A percentile compares a stretch with the other conserved stretches of the same genome.
Evolutionary conservation across 2,797 vertebrate species (phyloP).

Genomic region (Distichodus sexfasciatus): DNA sequence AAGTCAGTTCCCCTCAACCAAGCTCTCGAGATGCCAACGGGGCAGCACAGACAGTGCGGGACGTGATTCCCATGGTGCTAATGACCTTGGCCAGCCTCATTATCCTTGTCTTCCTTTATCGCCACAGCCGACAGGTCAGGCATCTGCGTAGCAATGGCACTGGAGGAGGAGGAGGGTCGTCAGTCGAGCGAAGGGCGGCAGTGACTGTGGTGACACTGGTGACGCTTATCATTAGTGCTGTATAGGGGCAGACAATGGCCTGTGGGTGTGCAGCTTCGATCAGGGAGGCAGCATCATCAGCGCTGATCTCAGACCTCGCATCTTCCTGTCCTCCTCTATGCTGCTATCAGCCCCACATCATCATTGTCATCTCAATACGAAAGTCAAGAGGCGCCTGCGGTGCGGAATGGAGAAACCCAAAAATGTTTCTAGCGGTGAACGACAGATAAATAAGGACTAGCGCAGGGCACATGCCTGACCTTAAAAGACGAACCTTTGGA

Average conservation of each 20-base stretch:
- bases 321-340: constrained; percentile 77
- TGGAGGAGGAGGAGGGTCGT: constrained; percentile 2
- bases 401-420: constrained; percentile 45
- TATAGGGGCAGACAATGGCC: constrained; percentile 72
- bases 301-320: constrained; percentile 71
- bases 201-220: constrained; percentile 69
- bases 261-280: constrained; percentile 77
- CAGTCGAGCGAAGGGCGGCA: constrained; percentile 65
- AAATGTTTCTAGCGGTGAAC: too few relatives aligned
- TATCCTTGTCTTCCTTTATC: constrained; percentile 72
- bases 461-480: too few relatives aligned
- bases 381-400: constrained; percentile 65
- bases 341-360: constrained; percentile 70
- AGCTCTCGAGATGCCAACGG: constrained; percentile 57
- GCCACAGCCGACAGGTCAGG: constrained; percentile 66
- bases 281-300: constrained; percentile 62
- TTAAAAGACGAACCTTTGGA: too few relatives aligned
- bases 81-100: constrained; percentile 70
- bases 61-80: constrained; percentile 72
- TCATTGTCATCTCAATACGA: constrained; percentile 75
- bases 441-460: too few relatives aligned
- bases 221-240: constrained; percentile 70
- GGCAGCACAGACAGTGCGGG: constrained; percentile 65
- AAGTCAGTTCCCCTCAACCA: constrained; percentile 65
- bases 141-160: constrained; percentile 50